Conservation (phyloP, 2,888 invertebrate species). For the Melitaea athalia region DNA sequence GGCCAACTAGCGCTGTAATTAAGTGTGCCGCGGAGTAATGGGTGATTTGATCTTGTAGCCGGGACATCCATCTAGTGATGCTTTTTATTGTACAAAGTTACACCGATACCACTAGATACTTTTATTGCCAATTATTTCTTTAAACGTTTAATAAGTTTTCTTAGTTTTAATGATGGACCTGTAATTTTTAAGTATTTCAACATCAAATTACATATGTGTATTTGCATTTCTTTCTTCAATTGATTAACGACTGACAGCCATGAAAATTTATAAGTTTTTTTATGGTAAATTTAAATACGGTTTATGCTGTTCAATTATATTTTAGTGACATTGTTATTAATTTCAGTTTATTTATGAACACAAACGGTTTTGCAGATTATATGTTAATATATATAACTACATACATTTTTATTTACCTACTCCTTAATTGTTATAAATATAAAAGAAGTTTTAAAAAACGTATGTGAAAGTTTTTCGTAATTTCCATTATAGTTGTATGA, state of each 20-base stretch:
- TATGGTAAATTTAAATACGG: not conserved
- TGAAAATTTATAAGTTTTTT: not conserved
- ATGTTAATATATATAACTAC: no score
- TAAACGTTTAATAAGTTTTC: conserved; percentile 16
- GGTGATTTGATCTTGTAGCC: conserved; percentile 61
- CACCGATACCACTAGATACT: conserved; percentile 20
- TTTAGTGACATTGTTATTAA: not conserved
- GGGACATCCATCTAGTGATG: conserved; percentile 27
- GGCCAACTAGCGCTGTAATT: conserved; percentile 74
- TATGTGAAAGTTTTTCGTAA: not conserved
- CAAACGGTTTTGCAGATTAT: not conserved
- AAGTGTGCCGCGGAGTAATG: conserved; percentile 70
- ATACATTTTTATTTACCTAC: not conserved
- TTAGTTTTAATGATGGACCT: conserved; percentile 7
- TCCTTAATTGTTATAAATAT: not conserved
- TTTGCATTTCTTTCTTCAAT: not conserved
- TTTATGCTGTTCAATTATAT: not conserved
- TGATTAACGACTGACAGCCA: not conserved
- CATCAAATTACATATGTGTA: not conserved
- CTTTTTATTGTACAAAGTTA: conserved; percentile 25
- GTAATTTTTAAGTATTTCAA: conserved; percentile 6
- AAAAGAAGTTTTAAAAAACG: not conserved
- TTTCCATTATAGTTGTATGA: not conserved
- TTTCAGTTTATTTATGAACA: not conserved
- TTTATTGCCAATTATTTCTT: conserved; percentile 25